phyloP scores from a whole-genome alignment of 2,113 vertebrate species.

The Oreochromis spilurus region DNA sequence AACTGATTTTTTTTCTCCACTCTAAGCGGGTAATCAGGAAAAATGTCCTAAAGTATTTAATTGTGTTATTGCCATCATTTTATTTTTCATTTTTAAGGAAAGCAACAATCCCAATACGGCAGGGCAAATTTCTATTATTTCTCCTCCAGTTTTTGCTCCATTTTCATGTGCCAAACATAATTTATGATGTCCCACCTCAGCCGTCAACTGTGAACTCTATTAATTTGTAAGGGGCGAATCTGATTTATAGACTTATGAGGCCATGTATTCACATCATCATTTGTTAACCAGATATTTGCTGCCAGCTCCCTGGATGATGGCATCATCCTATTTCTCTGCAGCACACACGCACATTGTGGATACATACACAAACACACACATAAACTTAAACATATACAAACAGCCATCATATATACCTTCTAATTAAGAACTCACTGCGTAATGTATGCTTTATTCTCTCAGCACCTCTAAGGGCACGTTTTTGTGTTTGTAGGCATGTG shows the following conservation, averaged over 20 bases:
- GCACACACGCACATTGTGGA: background rate
- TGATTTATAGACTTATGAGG: slow-evolving; percentile 63
- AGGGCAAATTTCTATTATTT: background rate
- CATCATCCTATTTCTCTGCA: slow-evolving; percentile 26
- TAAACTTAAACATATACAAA: background rate
- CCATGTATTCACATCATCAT: slow-evolving; percentile 64
- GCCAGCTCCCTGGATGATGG: slow-evolving; percentile 46
- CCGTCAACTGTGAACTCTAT: slow-evolving; percentile 64
- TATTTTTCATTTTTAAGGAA: background rate
- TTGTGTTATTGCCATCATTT: background rate
- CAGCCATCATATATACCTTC: background rate
- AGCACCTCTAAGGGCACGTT: slow-evolving; percentile 2
- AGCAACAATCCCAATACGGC: background rate
- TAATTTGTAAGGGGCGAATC: slow-evolving; percentile 47
- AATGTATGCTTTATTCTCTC: slow-evolving; percentile 46
- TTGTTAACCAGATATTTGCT: slow-evolving; percentile 67
- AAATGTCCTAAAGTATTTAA: background rate
- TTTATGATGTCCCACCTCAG: slow-evolving; percentile 46
- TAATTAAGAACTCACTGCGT: slow-evolving; percentile 22
- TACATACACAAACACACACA: background rate
- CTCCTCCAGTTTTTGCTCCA: slow-evolving; percentile 17
- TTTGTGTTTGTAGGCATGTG: background rate
- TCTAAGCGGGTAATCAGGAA: background rate
- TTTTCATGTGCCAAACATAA: slow-evolving; percentile 47
- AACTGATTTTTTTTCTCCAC: background rate